Conservation (phyloP, 2,113 vertebrate genomes). For the Myotis yumanensis region DNA sequence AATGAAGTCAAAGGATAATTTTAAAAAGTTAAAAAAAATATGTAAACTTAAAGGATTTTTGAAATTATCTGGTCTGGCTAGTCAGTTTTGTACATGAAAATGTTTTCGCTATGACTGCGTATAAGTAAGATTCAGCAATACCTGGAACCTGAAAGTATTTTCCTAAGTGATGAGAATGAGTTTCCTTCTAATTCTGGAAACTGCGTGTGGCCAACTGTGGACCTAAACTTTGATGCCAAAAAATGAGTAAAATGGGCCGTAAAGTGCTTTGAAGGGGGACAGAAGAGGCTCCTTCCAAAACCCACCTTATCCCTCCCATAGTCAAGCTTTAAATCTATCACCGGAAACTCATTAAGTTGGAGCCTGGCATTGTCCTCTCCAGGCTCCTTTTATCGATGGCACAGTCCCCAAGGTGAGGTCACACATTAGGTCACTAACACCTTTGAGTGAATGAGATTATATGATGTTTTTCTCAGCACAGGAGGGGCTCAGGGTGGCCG, state of each 20-base stretch:
- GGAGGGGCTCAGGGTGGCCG: not conserved
- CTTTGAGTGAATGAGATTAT: not conserved
- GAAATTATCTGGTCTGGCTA: not conserved
- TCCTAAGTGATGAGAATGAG: slow-evolving; percentile 28
- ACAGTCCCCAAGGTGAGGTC: not conserved
- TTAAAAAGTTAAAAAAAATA: not conserved
- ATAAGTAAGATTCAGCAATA: not conserved
- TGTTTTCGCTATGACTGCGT: not conserved
- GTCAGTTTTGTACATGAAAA: not conserved
- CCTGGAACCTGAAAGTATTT: slow-evolving; percentile 32
- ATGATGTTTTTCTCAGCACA: not conserved
- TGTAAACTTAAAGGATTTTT: not conserved
- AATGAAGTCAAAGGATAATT: not conserved
- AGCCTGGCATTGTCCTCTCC: not conserved
- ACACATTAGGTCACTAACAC: not conserved
- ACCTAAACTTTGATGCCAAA: not conserved
- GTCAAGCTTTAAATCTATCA: not conserved
- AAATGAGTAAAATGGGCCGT: slow-evolving; percentile 4
- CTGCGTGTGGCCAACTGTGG: not conserved
- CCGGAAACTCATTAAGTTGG: not conserved
- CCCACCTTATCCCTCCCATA: not conserved
- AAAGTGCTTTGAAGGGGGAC: not conserved
- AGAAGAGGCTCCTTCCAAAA: not conserved
- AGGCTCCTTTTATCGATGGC: not conserved
- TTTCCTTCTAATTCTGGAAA: slow-evolving; percentile 23